Conservation (phyloP, 1,140 invertebrate genomes). For the Cydia pomonella region DNA sequence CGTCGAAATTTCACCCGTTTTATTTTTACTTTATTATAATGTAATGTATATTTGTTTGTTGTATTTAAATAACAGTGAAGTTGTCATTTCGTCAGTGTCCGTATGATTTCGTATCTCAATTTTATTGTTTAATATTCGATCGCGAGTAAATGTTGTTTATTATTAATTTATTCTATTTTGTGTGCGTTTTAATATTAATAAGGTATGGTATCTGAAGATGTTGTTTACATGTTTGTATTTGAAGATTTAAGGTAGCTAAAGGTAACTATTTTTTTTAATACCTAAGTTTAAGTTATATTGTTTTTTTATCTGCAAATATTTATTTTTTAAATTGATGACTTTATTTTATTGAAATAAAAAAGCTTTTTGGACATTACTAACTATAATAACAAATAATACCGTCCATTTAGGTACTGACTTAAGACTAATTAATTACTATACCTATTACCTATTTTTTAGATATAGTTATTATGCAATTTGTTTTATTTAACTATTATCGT, state of each 20-base stretch:
- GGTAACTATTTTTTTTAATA: not conserved
- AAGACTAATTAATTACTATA: too few relatives aligned
- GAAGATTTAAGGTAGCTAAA: not conserved
- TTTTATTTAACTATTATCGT: too few relatives aligned
- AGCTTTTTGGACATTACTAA: not conserved
- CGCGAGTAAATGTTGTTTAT: not conserved
- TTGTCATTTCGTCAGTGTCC: slow-evolving; percentile 57
- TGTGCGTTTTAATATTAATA: slow-evolving; percentile 24
- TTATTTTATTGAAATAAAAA: not conserved
- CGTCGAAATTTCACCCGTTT: slow-evolving; percentile 44
- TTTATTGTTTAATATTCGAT: slow-evolving; percentile 44
- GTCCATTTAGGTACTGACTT: not conserved
- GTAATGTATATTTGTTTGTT: slow-evolving; percentile 60
- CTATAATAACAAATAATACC: not conserved
- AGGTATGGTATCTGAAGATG: slow-evolving; percentile 3
- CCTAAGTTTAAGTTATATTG: not conserved
- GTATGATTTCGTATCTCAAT: slow-evolving; percentile 52
- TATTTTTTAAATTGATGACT: not conserved
- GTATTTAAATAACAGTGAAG: slow-evolving; percentile 55
- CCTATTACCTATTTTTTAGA: too few relatives aligned
- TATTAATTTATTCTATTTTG: slow-evolving; percentile 21
- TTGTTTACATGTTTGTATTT: slow-evolving; percentile 7
- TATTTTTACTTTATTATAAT: slow-evolving; percentile 69
- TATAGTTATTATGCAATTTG: too few relatives aligned
- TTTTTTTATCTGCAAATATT: not conserved